Evolutionary conservation across 2,113 vertebrate species (phyloP), one percentile per base, ranked within the genome.

Genomic region (Kobus ellipsiprymnus): DNA sequence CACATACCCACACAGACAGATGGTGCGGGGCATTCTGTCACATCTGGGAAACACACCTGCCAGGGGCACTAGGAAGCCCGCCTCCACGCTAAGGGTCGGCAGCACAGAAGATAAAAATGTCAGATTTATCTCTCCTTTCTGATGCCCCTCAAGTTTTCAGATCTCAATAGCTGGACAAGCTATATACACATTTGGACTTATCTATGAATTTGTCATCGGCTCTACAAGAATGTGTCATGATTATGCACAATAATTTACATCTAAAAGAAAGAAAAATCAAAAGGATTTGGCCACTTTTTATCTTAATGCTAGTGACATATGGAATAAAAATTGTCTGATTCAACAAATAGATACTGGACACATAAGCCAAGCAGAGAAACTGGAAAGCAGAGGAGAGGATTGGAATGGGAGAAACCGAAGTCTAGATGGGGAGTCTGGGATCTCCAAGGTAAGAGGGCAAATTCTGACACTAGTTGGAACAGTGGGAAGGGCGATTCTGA

Each of bases 201-300:
- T 91, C 57, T 57, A 21, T 50, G 12, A 94, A 90, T 78, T 40
- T 85, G 90, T 67, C 64, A 67, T 62, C 64, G 30, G 40, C 54
- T 71, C 50, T 77, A 59, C 33, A 83, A 46, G 55, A 62, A 90
- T 21, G 44, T 48, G 67, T 93, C 82, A 82, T 60, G 55, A 88
- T 60, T 86, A 55, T 33, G 46, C n/a, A 93, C 19, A 59, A 52
- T 86, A 33, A 57, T 46, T 48, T 83, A 62, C 16, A 85, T 8
- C 74, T 89, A 88, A 96, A 94, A 78, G 27, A n/a, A 19, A 83
- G 23, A n/a, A 29, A 83, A 88, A 78, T 55, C 78, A 81, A 52
- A 85, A 85, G 44, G 33, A 33, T 87, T 83, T 93, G 60, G 36
- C n/a, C 74, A 59, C 90, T 95, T 90, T 97, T 97, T 84, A 25